phyloP scores from a whole-genome alignment of 92 coral and sea anemone genomes.

The Palythoa grandiflora region DNA sequence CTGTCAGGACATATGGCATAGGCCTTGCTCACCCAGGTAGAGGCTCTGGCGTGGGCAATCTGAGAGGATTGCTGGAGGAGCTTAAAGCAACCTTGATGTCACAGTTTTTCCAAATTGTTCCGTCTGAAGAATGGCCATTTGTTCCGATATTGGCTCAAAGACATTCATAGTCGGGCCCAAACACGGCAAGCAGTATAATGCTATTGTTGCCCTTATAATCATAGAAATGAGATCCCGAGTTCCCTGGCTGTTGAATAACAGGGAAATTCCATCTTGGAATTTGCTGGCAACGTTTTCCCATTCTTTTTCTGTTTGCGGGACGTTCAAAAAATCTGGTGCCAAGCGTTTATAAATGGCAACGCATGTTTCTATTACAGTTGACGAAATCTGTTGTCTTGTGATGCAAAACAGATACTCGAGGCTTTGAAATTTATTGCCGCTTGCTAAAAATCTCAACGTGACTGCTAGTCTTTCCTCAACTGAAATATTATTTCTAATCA shows the following conservation, averaged over 20 bases:
- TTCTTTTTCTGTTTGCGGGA: background rate
- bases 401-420: background rate
- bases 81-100: background rate
- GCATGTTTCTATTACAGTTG: background rate
- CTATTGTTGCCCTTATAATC: background rate
- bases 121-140: background rate
- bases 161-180: background rate
- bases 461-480: background rate
- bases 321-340: background rate
- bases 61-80: background rate
- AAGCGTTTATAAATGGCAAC: background rate
- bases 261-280: background rate
- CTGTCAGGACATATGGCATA: conserved; percentile 29
- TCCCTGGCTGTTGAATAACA: too few species aligned
- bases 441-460: background rate
- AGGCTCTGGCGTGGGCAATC: background rate
- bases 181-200: background rate
- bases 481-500: too few species aligned
- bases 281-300: background rate
- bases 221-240: background rate
- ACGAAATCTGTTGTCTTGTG: background rate
- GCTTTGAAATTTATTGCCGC: background rate
- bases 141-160: background rate
- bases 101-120: background rate
- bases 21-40: background rate